Base-by-base conservation (phyloP, 2,888 invertebrate species). In the Adelphocoris suturalis region DNA sequence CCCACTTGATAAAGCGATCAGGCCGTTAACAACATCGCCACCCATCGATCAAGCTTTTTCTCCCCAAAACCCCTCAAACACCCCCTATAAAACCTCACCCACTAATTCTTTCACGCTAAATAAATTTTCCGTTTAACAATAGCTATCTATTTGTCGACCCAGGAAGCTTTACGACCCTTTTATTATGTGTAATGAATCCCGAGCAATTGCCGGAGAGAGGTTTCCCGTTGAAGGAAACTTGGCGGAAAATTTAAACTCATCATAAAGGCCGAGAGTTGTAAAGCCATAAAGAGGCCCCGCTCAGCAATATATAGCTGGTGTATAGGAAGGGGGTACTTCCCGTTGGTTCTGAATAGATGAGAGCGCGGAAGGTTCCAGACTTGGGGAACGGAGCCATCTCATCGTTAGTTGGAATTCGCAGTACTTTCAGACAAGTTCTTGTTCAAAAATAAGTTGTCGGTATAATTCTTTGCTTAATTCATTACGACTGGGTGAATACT, bases 111-210 rank as follows among this genome's bases (percentile, higher is more conserved):
- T 88, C 55, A 86, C 61, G 55, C 55, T 16, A 48, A 52, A 55
- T 76, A 78, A 88, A 88, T 88, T 88, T 88, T 80, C 78, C 80
- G 52, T 88, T 80, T 19, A 78, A 86, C 75, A 75, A 68, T 28
- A 46, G 78, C 88, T 28, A 87, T 88, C 88, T 88, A 80, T 86
- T 86, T 86, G 75, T 52, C 86, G 61, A 14, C 48, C 48, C 86
- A 68, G 75, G 55, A 75, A 75, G 86, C 89, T 91, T 91, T 91
- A 91, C 86, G 86, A 78, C 86, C 89, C 82, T 91, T 91, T 91
- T 91, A 91, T 91, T 90, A 89, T 88, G 85, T 78, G 89, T 91
- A 91, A 91, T 91, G 91, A 90, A 89, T 91, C 91, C 68, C 89
- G 55, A 68, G 47, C 55, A 57, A 85, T 85, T 85, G 37, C 80